Base-by-base conservation (phyloP, 2,888 invertebrate species). In the Siphlonurus alternatus region DNA sequence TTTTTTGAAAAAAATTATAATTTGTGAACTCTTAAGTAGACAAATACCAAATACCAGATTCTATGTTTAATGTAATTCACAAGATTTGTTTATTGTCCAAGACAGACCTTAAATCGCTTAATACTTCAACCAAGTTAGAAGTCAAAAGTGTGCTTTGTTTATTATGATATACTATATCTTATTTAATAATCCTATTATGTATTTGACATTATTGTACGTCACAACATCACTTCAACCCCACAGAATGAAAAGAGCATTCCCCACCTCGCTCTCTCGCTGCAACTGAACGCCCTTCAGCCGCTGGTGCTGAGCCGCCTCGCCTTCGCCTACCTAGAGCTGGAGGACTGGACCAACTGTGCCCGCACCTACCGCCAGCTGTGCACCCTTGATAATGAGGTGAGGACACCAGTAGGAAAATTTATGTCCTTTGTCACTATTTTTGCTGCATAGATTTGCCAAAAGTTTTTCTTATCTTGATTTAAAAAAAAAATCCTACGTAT, bases 241-340 rank as follows among this genome's bases (percentile, higher is more conserved):
- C 80, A 88, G 74, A 94, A 89, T 72, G 80, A 80, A 18, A 82
- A 88, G 71, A 87, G 91, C 67, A 84, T 94, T 68, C 84, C 85
- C 1, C 91, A 93, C 76, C 87, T 87, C 67, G 85, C 89, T 74
- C 82, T 83, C 71, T 91, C 93, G 0, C 80, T 93, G 2, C 85
- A 89, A 70, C 86, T 95, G 64, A 96, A 95, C 74, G 85, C 88
- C 0, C 80, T 95, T 63, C 96, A 97, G 77, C 87, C 89, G 69
- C 78, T 80, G n/a, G 84, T 92, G 15, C 93, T 94, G 91, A 78
- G 91, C 67, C 83, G 89, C 67, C 79, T 93, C 24, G 97, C 93
- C 69, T 96, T 83, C 76, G 88, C 93, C 1, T 89, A 91, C 1
- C 80, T 96, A 64, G 79, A 83, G 72, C 78, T 81, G 0, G 87